These are phyloP conservation scores for Emydoidea blandingii DNA, from an alignment of 2,797 vertebrate genomes.

Conservation along the genomic window DNA sequence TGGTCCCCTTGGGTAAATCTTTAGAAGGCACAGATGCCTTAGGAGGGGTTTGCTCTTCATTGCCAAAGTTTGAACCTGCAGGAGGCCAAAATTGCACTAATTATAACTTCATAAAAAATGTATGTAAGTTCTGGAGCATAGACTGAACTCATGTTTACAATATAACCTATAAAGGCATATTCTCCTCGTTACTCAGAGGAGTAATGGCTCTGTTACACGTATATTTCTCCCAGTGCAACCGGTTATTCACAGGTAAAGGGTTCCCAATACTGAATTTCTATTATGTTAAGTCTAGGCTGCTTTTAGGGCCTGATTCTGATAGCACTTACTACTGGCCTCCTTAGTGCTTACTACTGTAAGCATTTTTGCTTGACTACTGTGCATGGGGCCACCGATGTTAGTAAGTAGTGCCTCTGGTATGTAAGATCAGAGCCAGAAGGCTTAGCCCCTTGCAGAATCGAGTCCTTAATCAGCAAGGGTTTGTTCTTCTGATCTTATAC, in stretches of 20 bases:
- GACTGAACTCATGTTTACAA: not conserved
- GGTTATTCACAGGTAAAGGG: not conserved
- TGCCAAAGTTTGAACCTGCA: conserved; percentile 85
- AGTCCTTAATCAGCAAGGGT: not conserved
- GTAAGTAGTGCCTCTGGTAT: not conserved
- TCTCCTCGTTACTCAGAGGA: not conserved
- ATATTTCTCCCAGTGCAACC: not conserved
- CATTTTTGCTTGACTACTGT: not conserved
- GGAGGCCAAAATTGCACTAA: conserved; percentile 56
- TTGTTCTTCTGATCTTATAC: not conserved
- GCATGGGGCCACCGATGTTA: not conserved
- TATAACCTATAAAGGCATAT: not conserved
- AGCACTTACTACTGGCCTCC: not conserved
- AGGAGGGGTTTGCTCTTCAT: conserved; percentile 82
- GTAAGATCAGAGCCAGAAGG: not conserved
- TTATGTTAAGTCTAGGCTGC: not conserved
- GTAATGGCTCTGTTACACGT: not conserved
- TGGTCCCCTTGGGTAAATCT: conserved; percentile 79
- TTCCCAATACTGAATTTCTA: not conserved
- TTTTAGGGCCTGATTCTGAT: not conserved
- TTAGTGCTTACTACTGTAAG: not conserved
- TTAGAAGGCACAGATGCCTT: conserved; percentile 78
- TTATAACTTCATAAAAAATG: conserved; percentile 76
- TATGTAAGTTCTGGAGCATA: conserved; percentile 27
- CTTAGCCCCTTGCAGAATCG: not conserved